phyloP scores from a whole-genome alignment of 1,140 invertebrate genomes.

The Pachypeltis micranthus region DNA sequence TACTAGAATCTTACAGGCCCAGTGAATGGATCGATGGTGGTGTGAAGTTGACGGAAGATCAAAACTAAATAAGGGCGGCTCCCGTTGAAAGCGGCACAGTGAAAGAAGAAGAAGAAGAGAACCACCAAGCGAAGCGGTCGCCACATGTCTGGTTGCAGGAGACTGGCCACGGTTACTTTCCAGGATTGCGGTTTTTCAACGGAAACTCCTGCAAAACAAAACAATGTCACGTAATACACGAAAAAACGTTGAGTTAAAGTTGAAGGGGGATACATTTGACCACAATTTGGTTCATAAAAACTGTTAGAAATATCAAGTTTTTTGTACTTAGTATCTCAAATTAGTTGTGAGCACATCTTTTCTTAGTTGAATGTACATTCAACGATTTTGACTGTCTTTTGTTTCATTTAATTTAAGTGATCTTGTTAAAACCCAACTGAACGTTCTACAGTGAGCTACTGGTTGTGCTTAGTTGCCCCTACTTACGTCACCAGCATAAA shows the following conservation, averaged over 20 bases:
- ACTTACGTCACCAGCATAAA: too few relatives aligned
- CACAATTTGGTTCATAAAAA: too few relatives aligned
- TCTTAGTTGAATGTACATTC: too few relatives aligned
- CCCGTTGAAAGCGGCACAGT: conserved; percentile 39
- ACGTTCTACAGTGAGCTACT: too few relatives aligned
- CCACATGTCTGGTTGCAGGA: conserved; percentile 22
- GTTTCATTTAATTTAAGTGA: too few relatives aligned
- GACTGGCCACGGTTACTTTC: conserved; percentile 2
- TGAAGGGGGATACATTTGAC: too few relatives aligned
- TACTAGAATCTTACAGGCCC: conserved; percentile 39
- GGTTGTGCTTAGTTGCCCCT: too few relatives aligned
- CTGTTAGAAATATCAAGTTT: too few relatives aligned
- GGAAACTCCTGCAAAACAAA: not conserved
- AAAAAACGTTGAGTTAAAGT: not conserved
- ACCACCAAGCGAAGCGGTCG: conserved; percentile 34
- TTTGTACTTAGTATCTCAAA: too few relatives aligned
- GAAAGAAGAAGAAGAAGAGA: conserved; percentile 40
- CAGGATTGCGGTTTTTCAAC: not conserved
- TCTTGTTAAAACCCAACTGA: too few relatives aligned
- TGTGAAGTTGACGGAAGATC: conserved; percentile 37
- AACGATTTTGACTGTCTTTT: too few relatives aligned
- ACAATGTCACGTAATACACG: not conserved
- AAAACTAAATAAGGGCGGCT: conserved; percentile 48
- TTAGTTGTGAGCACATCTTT: too few relatives aligned
- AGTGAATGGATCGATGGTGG: conserved; percentile 36